A percentile compares a stretch with the other conserved stretches of the same genome.
These are phyloP conservation scores for Tetrao urogallus DNA, from an alignment of 2,113 vertebrate genomes.

Conservation along the genomic window DNA sequence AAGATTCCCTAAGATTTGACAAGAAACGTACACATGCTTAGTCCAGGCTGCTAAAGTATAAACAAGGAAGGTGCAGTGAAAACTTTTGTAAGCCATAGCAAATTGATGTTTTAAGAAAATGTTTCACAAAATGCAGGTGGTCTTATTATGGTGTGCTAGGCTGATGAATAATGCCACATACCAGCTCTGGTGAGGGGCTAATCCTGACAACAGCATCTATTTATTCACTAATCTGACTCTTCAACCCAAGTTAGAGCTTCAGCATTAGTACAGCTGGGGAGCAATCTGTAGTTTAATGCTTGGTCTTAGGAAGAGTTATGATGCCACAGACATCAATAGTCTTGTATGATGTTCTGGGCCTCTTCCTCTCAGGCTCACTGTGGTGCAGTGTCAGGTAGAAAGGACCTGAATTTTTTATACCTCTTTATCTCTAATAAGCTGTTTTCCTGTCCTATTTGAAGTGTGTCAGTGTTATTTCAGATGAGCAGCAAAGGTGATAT, in stretches of 20 bases:
- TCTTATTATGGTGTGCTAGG: not conserved
- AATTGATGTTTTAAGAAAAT: not conserved
- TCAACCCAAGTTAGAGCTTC: not conserved
- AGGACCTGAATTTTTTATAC: not conserved
- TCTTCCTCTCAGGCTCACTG: not conserved
- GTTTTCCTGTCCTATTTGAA: not conserved
- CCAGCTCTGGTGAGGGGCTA: not conserved
- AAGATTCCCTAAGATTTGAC: not conserved
- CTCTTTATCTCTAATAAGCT: not conserved
- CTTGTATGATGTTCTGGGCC: not conserved
- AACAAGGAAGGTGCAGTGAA: not conserved
- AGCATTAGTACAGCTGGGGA: not conserved
- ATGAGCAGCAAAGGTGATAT: not conserved
- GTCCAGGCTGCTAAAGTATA: not conserved
- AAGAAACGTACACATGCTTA: not conserved
- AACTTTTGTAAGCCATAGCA: not conserved
- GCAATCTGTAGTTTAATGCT: not conserved
- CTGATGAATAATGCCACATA: not conserved
- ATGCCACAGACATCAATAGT: not conserved
- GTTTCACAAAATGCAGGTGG: not conserved
- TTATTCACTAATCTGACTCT: not conserved
- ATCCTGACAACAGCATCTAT: not conserved
- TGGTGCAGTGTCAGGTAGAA: rapidly evolving
- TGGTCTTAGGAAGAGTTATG: not conserved
- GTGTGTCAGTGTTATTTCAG: not conserved